These are phyloP conservation scores for Drosophila gaucha DNA, from an alignment of 2,888 invertebrate species.

Conservation along the genomic window DNA sequence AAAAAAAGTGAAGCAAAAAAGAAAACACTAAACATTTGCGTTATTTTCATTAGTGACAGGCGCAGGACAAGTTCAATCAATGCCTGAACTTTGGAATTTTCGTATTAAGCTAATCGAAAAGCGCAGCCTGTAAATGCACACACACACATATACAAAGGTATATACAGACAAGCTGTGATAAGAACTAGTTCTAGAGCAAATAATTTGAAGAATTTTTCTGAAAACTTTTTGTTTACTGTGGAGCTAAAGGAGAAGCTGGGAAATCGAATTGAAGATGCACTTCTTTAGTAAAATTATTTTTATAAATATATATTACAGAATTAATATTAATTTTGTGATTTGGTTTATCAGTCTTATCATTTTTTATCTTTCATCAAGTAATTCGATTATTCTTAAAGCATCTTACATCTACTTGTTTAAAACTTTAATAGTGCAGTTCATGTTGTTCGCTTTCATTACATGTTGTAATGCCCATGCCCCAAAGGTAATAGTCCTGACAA, in stretches of 20 bases:
- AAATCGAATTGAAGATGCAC: background rate
- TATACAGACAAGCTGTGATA: too few relatives aligned
- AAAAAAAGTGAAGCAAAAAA: background rate
- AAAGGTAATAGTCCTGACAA: slow-evolving; percentile 38
- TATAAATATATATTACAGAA: background rate
- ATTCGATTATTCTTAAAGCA: background rate
- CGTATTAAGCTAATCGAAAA: slow-evolving; percentile 66
- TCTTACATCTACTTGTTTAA: background rate
- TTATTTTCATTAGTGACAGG: slow-evolving; percentile 70
- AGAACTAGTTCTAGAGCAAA: slow-evolving; percentile 16
- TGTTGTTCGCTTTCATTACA: slow-evolving; percentile 31
- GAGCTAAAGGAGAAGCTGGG: background rate
- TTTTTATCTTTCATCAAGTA: too few relatives aligned
- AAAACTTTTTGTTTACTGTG: slow-evolving; percentile 28
- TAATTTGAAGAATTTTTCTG: slow-evolving; percentile 30
- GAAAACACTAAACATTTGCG: slow-evolving; percentile 61
- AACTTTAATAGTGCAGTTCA: slow-evolving; percentile 3
- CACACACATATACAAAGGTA: background rate
- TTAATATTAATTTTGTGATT: too few relatives aligned
- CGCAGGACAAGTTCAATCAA: slow-evolving; percentile 37
- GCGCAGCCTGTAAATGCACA: slow-evolving; percentile 13
- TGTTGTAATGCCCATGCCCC: slow-evolving; percentile 26
- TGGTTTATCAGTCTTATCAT: too few relatives aligned
- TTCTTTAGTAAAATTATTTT: background rate
- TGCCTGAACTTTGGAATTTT: slow-evolving; percentile 50